phyloP scores from a whole-genome alignment of 92 coral and sea anemone genomes.

The Anthopleura xanthogrammica region DNA sequence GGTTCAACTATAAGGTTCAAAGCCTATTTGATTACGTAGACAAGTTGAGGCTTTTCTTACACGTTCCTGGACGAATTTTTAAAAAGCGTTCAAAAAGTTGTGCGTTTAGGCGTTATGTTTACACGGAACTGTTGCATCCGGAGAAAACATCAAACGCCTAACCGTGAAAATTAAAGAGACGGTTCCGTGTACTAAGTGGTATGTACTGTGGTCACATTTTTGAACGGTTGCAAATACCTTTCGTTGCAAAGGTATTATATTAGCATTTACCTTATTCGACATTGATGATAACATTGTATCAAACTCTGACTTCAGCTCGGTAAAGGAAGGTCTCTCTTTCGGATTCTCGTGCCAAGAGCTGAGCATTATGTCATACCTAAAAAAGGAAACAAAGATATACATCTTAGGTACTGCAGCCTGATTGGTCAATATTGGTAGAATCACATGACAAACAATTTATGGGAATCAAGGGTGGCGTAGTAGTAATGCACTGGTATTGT shows the following conservation, averaged over 20 bases:
- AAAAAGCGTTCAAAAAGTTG: too few relatives aligned
- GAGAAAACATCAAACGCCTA: background rate
- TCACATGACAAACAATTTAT: background rate
- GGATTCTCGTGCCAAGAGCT: slow-evolving; percentile 91
- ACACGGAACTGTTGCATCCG: too few relatives aligned
- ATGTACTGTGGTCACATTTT: too few relatives aligned
- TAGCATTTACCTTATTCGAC: slow-evolving; percentile 68
- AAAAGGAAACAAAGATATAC: background rate
- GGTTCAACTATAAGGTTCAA: background rate
- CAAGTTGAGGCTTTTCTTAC: too few relatives aligned
- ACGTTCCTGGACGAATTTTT: too few relatives aligned
- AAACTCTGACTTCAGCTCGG: slow-evolving; percentile 63
- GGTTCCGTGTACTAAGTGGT: too few relatives aligned
- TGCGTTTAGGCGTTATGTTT: too few relatives aligned
- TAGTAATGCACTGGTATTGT: too few relatives aligned
- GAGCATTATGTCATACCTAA: slow-evolving; percentile 89
- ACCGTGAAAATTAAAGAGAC: background rate
- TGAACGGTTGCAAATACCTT: too few relatives aligned
- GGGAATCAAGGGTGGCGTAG: background rate
- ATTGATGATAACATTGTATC: slow-evolving; percentile 85
- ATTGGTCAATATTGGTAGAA: background rate
- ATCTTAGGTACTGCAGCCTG: background rate
- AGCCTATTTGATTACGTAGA: background rate
- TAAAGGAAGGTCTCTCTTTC: slow-evolving; percentile 69
- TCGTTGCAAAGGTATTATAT: too few relatives aligned